Percentiles rank a stretch among this genome's conserved stretches.
Evolutionary conservation across 2,113 vertebrate species (phyloP).

Genomic region (Mellivora capensis): DNA sequence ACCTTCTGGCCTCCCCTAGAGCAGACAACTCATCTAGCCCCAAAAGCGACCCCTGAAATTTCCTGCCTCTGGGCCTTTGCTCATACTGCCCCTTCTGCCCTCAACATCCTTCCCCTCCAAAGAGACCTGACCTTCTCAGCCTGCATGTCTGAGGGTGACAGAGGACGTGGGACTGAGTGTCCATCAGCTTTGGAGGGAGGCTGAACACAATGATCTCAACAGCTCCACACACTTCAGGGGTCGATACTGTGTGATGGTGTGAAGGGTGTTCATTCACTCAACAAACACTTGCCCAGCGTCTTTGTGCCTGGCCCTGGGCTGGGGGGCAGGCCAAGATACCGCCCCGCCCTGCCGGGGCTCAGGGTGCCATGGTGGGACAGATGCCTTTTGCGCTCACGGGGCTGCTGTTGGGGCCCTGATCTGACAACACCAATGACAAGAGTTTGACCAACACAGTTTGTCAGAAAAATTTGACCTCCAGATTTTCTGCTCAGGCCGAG

Average conservation of each 20-base stretch:
- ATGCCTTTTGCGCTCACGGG: neutral
- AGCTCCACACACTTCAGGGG: neutral
- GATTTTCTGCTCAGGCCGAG: neutral
- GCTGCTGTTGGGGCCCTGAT: neutral
- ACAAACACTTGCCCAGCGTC: neutral
- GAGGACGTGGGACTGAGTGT: neutral
- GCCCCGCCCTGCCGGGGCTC: neutral
- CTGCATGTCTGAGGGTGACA: too few relatives aligned
- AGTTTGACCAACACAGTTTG: neutral
- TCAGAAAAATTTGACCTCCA: neutral
- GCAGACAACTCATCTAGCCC: neutral
- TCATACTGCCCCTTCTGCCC: neutral
- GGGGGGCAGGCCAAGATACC: neutral
- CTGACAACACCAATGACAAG: neutral
- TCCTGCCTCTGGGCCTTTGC: neutral
- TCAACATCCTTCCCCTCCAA: neutral
- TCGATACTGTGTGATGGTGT: neutral
- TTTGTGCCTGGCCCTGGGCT: neutral
- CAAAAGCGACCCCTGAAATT: neutral
- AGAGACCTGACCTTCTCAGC: neutral
- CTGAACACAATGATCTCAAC: neutral
- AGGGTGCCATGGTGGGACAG: neutral
- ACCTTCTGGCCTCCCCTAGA: neutral
- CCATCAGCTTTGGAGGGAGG: neutral
- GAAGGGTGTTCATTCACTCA: neutral